phyloP scores from a whole-genome alignment of 2,113 vertebrate genomes.

The Chaetodon trifascialis region DNA sequence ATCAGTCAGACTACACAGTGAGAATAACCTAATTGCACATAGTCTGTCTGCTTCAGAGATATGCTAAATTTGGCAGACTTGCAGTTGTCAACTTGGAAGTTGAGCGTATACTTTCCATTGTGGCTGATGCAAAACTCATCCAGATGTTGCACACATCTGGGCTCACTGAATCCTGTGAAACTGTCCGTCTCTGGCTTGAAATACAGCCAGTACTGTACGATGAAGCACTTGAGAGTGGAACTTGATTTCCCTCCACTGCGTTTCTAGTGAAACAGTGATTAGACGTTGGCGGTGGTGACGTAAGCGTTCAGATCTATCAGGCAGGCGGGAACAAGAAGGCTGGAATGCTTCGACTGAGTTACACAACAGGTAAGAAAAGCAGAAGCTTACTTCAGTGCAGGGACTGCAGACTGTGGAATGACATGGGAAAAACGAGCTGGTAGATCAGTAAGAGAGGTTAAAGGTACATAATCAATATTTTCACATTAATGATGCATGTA shows the following conservation, averaged over 20 bases:
- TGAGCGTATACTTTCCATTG: not conserved
- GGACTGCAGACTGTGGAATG: not conserved
- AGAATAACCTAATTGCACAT: slow-evolving; percentile 50
- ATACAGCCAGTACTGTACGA: slow-evolving; percentile 14
- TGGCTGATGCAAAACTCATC: not conserved
- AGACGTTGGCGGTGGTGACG: not conserved
- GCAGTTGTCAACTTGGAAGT: not conserved
- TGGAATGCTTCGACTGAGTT: not conserved
- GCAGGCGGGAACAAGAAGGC: not conserved
- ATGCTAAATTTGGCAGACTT: slow-evolving; percentile 46
- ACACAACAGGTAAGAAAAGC: not conserved
- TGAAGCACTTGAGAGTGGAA: not conserved
- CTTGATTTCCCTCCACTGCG: not conserved
- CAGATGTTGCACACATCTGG: slow-evolving; percentile 68
- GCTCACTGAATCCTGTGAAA: slow-evolving; percentile 16
- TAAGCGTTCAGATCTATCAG: not conserved
- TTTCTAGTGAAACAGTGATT: slow-evolving; percentile 4
- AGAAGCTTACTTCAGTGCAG: not conserved
- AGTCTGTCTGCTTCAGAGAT: slow-evolving; percentile 36
- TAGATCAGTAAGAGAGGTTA: not conserved
- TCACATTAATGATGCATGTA: not conserved
- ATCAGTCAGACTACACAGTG: slow-evolving; percentile 39
- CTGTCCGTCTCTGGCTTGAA: not conserved
- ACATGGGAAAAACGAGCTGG: too few species aligned
- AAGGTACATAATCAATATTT: not conserved